These are phyloP conservation scores for Allophyes oxyacanthae DNA, from an alignment of 2,888 invertebrate genomes.

Conservation along the genomic window DNA sequence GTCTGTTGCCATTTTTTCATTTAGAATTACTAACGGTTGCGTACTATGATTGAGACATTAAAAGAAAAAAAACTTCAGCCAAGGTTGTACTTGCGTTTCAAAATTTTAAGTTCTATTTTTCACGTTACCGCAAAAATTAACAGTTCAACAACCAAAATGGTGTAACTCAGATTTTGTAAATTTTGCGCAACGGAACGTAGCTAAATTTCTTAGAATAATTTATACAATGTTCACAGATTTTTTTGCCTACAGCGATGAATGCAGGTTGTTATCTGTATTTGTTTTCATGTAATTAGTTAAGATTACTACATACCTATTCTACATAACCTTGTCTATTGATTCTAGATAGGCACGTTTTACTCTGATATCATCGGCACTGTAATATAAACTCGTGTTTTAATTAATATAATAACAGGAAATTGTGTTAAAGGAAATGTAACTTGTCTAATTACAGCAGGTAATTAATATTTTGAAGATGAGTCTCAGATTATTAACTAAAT, in stretches of 20 bases:
- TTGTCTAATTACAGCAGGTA: not conserved
- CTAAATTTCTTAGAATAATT: not conserved
- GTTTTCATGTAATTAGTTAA: conserved; percentile 36
- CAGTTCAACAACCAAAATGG: conserved; percentile 14
- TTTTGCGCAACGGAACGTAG: conserved; percentile 3
- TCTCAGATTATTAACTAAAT: too few species aligned
- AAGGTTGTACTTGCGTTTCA: not conserved
- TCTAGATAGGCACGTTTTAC: conserved; percentile 42
- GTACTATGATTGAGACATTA: too few species aligned
- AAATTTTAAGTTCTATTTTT: not conserved
- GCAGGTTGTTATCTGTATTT: conserved; percentile 36
- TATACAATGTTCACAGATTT: not conserved
- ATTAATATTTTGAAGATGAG: too few species aligned
- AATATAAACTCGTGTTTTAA: conserved; percentile 20
- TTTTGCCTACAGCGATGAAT: not conserved
- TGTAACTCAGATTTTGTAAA: conserved; percentile 17
- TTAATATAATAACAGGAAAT: conserved; percentile 31
- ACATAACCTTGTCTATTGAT: conserved; percentile 35
- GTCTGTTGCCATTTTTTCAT: too few species aligned
- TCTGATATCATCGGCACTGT: conserved; percentile 33
- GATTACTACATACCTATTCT: conserved; percentile 28
- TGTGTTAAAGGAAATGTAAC: conserved; percentile 18
- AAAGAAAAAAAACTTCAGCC: too few species aligned
- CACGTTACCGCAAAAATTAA: not conserved
- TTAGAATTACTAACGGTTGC: too few species aligned